A percentile compares a stretch with the other conserved stretches of the same genome.
Conservation (phyloP, 1,140 invertebrate species). For the Hypsibius dujardini region DNA sequence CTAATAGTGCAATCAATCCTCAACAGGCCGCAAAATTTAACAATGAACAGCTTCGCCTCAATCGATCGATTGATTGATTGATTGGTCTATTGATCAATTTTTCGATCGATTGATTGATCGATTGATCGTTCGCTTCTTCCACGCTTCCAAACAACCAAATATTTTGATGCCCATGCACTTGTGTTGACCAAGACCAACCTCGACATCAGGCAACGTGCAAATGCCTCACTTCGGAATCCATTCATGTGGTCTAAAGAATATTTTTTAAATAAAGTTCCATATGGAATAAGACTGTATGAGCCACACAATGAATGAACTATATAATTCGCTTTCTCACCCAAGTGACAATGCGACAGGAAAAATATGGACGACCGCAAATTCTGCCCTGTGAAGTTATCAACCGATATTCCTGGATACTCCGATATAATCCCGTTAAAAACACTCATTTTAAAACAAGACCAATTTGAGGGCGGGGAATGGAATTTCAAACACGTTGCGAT, state of each 20-base stretch:
- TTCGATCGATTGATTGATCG: too few relatives aligned
- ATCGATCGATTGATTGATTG: too few relatives aligned
- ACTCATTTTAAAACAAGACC: too few relatives aligned
- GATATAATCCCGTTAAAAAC: conserved; percentile 27
- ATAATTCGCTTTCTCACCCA: conserved; percentile 24
- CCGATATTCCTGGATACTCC: conserved; percentile 27
- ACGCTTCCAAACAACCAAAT: too few relatives aligned
- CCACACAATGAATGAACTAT: conserved; percentile 16
- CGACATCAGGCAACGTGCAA: conserved; percentile 24
- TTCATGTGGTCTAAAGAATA: conserved; percentile 29
- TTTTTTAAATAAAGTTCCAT: neutral
- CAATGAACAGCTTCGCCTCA: too few relatives aligned
- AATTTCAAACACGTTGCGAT: neutral
- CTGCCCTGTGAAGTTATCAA: conserved; percentile 29
- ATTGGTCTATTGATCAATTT: too few relatives aligned
- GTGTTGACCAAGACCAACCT: conserved; percentile 26
- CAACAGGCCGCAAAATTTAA: too few relatives aligned
- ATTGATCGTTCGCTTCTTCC: too few relatives aligned
- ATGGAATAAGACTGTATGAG: too few relatives aligned
- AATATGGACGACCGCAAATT: conserved; percentile 27
- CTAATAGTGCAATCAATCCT: too few relatives aligned
- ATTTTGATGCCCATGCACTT: too few relatives aligned
- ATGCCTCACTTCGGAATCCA: conserved; percentile 24
- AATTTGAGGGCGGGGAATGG: too few relatives aligned
- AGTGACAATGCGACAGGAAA: conserved; percentile 30